phyloP scores from a whole-genome alignment of 2,113 vertebrate genomes.

The Elephantulus edwardii region DNA sequence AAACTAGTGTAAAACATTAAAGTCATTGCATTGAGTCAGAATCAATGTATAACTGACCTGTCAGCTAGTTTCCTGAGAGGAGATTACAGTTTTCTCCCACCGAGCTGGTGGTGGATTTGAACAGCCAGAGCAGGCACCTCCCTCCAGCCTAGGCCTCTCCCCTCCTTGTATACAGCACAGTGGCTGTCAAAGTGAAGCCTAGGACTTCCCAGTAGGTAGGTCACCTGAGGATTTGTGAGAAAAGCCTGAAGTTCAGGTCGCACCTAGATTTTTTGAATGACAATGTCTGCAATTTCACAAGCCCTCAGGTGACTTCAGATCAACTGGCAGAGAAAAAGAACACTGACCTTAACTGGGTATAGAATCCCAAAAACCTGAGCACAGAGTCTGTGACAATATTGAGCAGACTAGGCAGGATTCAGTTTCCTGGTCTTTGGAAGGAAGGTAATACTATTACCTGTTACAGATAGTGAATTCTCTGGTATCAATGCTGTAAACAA shows the following conservation, averaged over 20 bases:
- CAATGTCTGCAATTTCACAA: not conserved
- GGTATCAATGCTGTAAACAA: not conserved
- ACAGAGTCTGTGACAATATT: not conserved
- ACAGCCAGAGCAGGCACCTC: too few relatives aligned
- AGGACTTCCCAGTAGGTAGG: too few relatives aligned
- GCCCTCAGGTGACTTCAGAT: not conserved
- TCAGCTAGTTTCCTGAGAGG: too few relatives aligned
- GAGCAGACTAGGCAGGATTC: not conserved
- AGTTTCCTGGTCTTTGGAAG: not conserved
- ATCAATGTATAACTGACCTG: too few relatives aligned
- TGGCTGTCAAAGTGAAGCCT: not conserved
- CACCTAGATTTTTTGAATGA: not conserved
- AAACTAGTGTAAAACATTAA: too few relatives aligned
- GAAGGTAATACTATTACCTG: not conserved
- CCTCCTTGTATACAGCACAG: accelerated
- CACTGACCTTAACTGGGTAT: not conserved
- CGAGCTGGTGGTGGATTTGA: too few relatives aligned
- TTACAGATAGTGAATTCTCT: not conserved
- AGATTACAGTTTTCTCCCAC: too few relatives aligned
- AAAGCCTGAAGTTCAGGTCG: not conserved
- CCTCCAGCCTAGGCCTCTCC: too few relatives aligned
- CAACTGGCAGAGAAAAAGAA: not conserved
- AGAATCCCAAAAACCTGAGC: not conserved
- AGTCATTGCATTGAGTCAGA: too few relatives aligned
- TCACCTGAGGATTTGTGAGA: not conserved